These are phyloP conservation scores for Progne subis DNA, from an alignment of 2,113 vertebrate species.

Conservation along the genomic window DNA sequence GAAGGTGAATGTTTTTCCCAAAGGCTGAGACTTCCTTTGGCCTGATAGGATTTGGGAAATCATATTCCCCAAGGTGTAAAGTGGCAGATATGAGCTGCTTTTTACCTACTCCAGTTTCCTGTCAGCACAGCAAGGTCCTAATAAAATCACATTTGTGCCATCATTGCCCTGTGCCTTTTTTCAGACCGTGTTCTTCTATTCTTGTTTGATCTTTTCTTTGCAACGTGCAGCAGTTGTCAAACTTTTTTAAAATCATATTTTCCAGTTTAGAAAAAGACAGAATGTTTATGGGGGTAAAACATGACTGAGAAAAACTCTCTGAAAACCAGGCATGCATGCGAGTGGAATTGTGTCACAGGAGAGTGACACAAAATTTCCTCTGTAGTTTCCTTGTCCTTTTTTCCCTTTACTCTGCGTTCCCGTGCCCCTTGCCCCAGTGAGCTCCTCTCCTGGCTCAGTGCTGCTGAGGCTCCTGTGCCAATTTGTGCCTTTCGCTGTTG, in stretches of 20 bases:
- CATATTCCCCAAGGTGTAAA: not conserved
- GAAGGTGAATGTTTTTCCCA: not conserved
- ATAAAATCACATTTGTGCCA: not conserved
- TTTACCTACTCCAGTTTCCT: not conserved
- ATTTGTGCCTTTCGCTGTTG: not conserved
- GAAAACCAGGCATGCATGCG: not conserved
- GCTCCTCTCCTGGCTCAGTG: rapidly evolving
- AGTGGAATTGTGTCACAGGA: not conserved
- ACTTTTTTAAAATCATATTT: not conserved
- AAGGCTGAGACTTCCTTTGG: not conserved
- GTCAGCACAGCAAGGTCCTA: not conserved
- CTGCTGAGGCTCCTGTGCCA: not conserved
- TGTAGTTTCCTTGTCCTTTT: not conserved
- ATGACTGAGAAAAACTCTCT: not conserved
- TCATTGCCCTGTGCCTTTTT: not conserved
- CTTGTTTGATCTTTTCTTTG: not conserved
- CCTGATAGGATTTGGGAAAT: not conserved
- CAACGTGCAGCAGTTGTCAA: not conserved
- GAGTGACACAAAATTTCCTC: not conserved
- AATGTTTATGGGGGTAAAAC: not conserved
- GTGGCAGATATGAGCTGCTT: not conserved
- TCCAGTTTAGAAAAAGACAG: not conserved
- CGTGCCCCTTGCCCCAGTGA: not conserved
- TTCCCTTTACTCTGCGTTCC: rapidly evolving
- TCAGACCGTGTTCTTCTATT: not conserved